Percentiles rank a stretch among this genome's conserved stretches.
phyloP scores from a whole-genome alignment of 2,888 invertebrate genomes.

The Pocota personata region DNA sequence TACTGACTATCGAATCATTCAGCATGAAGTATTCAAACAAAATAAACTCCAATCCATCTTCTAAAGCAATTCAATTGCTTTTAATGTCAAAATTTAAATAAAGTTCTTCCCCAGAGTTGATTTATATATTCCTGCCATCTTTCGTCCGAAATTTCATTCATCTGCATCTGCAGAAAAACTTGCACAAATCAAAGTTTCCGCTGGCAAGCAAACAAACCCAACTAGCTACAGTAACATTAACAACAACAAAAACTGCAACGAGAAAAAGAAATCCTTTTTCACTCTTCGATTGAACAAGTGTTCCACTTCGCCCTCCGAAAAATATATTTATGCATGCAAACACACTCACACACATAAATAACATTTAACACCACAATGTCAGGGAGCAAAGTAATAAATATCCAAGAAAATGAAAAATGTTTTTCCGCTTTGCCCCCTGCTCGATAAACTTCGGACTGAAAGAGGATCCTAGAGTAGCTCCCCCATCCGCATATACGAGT shows the following conservation, averaged over 20 bases:
- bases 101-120: constrained; percentile 42
- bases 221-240: neutral
- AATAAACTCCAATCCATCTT: constrained; percentile 44
- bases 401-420: constrained; percentile 73
- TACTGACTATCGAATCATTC: neutral
- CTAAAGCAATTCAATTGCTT: constrained; percentile 39
- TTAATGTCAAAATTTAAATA: constrained; percentile 47
- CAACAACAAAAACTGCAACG: constrained; percentile 7
- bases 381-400: constrained; percentile 73
- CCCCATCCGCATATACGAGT: neutral
- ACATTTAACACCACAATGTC: constrained; percentile 73
- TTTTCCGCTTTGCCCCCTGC: constrained; percentile 61
- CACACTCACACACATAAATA: constrained; percentile 30
- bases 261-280: constrained; percentile 39
- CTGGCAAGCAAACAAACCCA: constrained; percentile 6
- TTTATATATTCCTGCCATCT: constrained; percentile 61
- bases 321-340: constrained; percentile 39
- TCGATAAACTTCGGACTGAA: constrained; percentile 67
- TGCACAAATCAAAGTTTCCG: constrained; percentile 62
- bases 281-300: constrained; percentile 58
- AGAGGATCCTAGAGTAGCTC: constrained; percentile 48
- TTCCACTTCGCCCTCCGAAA: constrained; percentile 16
- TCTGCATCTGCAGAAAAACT: constrained; percentile 37
- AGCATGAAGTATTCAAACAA: neutral
- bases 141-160: constrained; percentile 57